These are phyloP conservation scores for Gavia stellata DNA, from an alignment of 2,113 vertebrate genomes.

Conservation along the genomic window DNA sequence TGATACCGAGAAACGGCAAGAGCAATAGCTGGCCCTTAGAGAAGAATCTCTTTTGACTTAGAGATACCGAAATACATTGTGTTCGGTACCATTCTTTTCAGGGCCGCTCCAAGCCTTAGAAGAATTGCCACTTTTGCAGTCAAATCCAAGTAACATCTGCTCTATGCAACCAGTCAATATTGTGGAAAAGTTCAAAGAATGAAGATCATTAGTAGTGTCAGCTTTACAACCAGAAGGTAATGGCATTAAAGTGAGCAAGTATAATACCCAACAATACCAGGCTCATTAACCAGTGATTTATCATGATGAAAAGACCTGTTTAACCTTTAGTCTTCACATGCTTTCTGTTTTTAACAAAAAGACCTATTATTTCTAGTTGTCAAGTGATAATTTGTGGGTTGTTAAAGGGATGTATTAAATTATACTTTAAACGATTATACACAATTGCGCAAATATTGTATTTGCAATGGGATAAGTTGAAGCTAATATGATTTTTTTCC, in stretches of 20 bases:
- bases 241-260: constrained; percentile 87
- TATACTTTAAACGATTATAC: constrained; percentile 68
- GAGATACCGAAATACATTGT: constrained; percentile 61
- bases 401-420: constrained; percentile 79
- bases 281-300: constrained; percentile 99
- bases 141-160: constrained; percentile 90
- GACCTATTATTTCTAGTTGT: constrained; percentile 83
- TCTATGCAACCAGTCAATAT: constrained; percentile 95
- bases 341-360: constrained; percentile 80
- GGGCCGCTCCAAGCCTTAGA: not conserved
- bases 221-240: constrained; percentile 97
- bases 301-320: constrained; percentile 97
- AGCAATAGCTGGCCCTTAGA: not conserved
- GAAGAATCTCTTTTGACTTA: not conserved
- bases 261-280: constrained; percentile 89
- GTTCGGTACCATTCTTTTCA: constrained; percentile 26
- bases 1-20: not conserved
- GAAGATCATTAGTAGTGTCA: constrained; percentile 93
- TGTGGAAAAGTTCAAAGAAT: constrained; percentile 95
- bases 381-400: constrained; percentile 77
- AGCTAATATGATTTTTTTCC: not conserved
- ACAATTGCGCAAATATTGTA: constrained; percentile 57
- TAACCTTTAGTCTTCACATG: constrained; percentile 89
- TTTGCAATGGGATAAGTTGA: not conserved
- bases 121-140: constrained; percentile 68